Evolutionary conservation across 2,888 invertebrate species (phyloP).

Genomic region (Scaptodrosophila latifasciaeformis): DNA sequence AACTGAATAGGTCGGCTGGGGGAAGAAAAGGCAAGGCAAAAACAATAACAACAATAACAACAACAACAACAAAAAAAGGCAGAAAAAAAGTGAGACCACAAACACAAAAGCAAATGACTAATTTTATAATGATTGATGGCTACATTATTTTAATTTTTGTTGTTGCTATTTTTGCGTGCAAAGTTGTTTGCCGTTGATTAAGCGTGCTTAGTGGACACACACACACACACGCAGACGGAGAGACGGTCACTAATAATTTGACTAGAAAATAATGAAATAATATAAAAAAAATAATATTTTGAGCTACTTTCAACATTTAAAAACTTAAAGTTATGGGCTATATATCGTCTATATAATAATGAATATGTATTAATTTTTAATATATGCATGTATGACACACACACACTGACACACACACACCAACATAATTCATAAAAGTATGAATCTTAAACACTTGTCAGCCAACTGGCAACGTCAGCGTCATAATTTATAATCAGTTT

Average conservation of each 20-base stretch:
- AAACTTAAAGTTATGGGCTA: conserved; percentile 29
- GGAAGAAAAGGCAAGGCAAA: neutral
- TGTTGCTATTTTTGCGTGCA: neutral
- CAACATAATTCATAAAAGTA: conserved; percentile 53
- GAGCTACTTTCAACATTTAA: conserved; percentile 20
- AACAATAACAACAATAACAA: too few species aligned
- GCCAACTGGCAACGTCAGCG: conserved; percentile 50
- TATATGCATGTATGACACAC: conserved; percentile 21
- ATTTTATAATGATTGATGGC: conserved; percentile 53
- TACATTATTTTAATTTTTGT: conserved; percentile 18
- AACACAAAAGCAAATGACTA: conserved; percentile 41
- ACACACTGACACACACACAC: conserved; percentile 17
- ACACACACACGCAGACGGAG: conserved; percentile 12
- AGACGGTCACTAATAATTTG: neutral
- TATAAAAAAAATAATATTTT: conserved; percentile 17
- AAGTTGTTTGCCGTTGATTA: conserved; percentile 49
- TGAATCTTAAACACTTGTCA: conserved; percentile 61
- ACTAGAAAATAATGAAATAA: too few species aligned
- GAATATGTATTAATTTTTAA: conserved; percentile 8
- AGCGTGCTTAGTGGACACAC: conserved; percentile 23
- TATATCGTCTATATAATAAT: conserved; percentile 6
- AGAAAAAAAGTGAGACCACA: conserved; percentile 15
- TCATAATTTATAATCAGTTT: conserved; percentile 67
- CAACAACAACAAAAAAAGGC: conserved; percentile 15
- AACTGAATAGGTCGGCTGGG: too few species aligned